These are phyloP conservation scores for Leptoclinus maculatus DNA, from an alignment of 2,797 vertebrate genomes.

Conservation along the genomic window DNA sequence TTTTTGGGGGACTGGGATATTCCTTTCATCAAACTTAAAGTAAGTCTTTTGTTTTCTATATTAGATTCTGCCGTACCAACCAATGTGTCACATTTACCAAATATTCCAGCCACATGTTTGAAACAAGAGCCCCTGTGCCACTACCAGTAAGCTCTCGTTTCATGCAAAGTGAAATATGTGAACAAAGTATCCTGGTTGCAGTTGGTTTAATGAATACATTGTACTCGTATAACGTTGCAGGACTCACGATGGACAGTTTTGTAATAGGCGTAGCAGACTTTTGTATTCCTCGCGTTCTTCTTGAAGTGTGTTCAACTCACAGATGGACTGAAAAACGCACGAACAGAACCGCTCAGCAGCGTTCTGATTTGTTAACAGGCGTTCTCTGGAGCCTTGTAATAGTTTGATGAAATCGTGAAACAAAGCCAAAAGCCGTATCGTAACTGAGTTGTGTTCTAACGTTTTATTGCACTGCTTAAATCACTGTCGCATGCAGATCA, in stretches of 20 bases:
- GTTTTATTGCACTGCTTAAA: conserved; percentile 30
- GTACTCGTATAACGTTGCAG: background rate
- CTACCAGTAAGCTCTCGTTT: background rate
- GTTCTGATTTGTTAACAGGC: background rate
- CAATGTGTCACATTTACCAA: background rate
- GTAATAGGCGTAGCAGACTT: background rate
- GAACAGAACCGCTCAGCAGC: background rate
- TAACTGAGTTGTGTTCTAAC: conserved; percentile 6
- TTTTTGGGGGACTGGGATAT: conserved; percentile 10
- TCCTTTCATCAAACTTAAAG: conserved; percentile 15
- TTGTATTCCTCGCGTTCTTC: background rate
- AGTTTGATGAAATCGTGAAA: background rate
- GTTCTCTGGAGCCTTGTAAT: background rate
- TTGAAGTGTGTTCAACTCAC: background rate
- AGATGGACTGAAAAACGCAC: background rate
- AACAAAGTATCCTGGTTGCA: background rate
- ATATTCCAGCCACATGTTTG: background rate
- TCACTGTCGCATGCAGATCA: conserved; percentile 31
- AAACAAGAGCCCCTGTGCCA: background rate
- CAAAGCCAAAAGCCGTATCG: conserved; percentile 13
- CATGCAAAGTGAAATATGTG: background rate
- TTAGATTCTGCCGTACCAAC: background rate
- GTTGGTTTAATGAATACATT: background rate
- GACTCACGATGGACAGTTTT: background rate
- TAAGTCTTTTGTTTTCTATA: conserved; percentile 7